Evolutionary conservation across 2,113 vertebrate genomes (phyloP).

Genomic region (Oceanites oceanicus): DNA sequence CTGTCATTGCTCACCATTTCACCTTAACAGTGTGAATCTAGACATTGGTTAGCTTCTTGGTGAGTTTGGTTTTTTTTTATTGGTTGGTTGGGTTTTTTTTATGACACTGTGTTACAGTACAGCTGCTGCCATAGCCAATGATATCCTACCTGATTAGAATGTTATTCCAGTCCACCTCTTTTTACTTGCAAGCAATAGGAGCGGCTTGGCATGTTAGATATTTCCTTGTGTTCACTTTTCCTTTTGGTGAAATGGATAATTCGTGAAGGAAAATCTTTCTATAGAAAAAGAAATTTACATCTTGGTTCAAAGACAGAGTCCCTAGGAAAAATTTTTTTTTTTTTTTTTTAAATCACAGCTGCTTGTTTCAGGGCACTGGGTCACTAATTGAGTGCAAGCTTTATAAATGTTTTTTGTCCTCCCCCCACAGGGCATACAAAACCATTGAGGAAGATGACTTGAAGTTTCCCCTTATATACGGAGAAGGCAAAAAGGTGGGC

Average conservation of each 20-base stretch:
- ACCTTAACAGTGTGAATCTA: background rate
- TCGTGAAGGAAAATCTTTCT: background rate
- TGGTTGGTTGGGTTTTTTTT: rapidly evolving
- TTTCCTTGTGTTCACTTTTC: background rate
- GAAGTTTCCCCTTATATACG: constrained; percentile 86
- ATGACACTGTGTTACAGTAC: background rate
- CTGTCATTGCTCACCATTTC: background rate
- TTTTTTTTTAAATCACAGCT: background rate
- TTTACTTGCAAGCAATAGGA: background rate
- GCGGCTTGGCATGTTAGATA: background rate
- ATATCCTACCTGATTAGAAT: background rate
- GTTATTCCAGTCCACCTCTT: background rate
- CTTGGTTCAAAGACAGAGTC: background rate
- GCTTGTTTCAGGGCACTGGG: constrained; percentile 30
- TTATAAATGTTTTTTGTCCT: constrained; percentile 66
- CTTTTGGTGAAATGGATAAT: background rate
- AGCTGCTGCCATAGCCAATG: background rate
- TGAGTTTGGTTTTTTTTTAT: background rate
- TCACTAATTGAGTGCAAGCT: constrained; percentile 62
- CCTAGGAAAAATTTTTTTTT: background rate
- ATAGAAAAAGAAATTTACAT: background rate
- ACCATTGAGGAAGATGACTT: constrained; percentile 87
- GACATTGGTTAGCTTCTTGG: background rate
- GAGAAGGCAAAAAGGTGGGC: constrained; percentile 90
- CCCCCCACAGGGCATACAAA: constrained; percentile 84